Evolutionary conservation across 2,888 invertebrate species (phyloP).

Genomic region (Plagiodera versicolora): DNA sequence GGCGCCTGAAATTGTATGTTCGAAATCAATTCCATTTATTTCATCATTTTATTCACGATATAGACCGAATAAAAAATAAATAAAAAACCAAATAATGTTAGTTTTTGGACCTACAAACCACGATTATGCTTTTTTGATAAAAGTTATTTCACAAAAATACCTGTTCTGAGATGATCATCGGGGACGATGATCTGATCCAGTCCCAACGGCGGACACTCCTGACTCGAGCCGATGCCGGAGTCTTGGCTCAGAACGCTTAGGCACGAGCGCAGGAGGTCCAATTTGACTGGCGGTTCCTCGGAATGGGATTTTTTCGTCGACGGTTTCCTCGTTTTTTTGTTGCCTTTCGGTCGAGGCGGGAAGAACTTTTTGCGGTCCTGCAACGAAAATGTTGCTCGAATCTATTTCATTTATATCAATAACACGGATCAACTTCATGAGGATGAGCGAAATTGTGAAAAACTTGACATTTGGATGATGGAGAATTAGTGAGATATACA

Average conservation of each 20-base stretch:
- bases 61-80: no score
- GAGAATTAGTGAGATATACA: no score
- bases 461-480: no score
- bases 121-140: no score
- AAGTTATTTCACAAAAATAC: constrained; percentile 19
- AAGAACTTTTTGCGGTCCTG: constrained; percentile 70
- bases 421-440: no score
- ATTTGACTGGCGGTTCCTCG: constrained; percentile 42
- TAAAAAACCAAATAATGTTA: no score
- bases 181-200: constrained; percentile 50
- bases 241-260: constrained; percentile 49
- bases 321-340: constrained; percentile 32
- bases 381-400: constrained; percentile 24
- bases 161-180: constrained; percentile 36
- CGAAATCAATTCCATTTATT: no score
- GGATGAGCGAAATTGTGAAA: no score
- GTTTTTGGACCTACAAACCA: no score
- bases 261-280: constrained; percentile 50
- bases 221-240: constrained; percentile 54
- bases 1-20: no score
- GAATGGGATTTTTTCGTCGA: constrained; percentile 13
- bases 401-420: no score
- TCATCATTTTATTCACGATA: no score
- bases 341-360: constrained; percentile 64
- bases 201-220: constrained; percentile 46